Base-by-base conservation (phyloP, 2,888 invertebrate species). In the Orthosia incerta region DNA sequence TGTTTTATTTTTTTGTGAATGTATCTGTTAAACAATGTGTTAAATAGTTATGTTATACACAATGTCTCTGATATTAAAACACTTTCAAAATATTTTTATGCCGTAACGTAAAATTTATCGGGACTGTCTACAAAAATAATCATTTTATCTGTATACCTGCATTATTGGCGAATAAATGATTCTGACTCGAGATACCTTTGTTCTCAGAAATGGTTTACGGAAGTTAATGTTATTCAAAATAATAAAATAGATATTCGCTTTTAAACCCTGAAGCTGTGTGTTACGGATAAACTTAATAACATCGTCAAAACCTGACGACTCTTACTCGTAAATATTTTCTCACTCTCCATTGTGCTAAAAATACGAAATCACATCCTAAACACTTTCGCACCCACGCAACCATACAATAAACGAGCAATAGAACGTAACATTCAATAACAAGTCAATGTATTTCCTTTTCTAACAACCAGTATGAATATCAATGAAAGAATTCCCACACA, bases 401-500 rank as follows among this genome's bases (percentile, higher is more conserved):
- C 68, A 26, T 50, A 79, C 84, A 80, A 83, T 74, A 74, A 62
- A 50, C 20, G 46, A 55, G 61, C 68, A 79, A 83, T 83, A 79
- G 71, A 81, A 79, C 39, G 57, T 68, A 59, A 68, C 57, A 83
- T 81, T 83, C 80, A 74, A 83, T 81, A 81, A 71, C 55, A 71
- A 20, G 74, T 62, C 80, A 59, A 71, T 79, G 69, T 83, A 68
- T 83, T 81, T 79, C 74, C 74, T 65, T 65, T 64, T 56, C 67
- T 77, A 63, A 73, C 69, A 76, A 60, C 45, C 55, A 72, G 66
- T 86, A 45, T 76, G 84, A 86, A 84, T 84, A 86, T 76, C 84
- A 86, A 86, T 84, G 71, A 45, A 70, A 62, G 60, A 73, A 70
- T 72, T 76, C 70, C 62, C 75, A 74, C 74, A 50, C 57, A 66